Evolutionary conservation across 2,113 vertebrate genomes (phyloP).

Genomic region (Melanerpes formicivorus): DNA sequence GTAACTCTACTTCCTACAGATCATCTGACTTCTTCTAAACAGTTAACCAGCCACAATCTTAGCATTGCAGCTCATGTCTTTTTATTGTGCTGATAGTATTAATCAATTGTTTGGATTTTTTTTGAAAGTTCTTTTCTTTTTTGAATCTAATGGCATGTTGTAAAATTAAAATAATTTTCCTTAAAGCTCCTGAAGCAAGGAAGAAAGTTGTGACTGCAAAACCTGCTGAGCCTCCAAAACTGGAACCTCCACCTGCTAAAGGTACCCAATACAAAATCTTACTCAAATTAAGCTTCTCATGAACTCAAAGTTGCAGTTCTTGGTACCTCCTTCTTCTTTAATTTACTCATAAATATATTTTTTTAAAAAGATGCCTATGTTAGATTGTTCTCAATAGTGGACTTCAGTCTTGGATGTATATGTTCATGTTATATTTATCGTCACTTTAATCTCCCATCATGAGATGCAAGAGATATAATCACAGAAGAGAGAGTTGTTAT

Average conservation of each 20-base stretch:
- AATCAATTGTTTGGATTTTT: background rate
- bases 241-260: constrained; percentile 77
- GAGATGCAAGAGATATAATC: background rate
- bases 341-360: background rate
- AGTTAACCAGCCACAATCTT: background rate
- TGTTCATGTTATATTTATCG: background rate
- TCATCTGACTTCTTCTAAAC: background rate
- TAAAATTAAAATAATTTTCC: constrained; percentile 72
- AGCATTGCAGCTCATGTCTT: background rate
- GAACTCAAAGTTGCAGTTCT: background rate
- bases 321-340: background rate
- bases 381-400: background rate
- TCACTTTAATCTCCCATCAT: background rate
- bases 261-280: constrained; percentile 64
- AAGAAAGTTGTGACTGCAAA: constrained; percentile 75
- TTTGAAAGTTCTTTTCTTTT: background rate
- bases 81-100: constrained; percentile 13
- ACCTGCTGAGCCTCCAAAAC: constrained; percentile 68
- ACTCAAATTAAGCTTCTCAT: background rate
- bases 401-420: background rate
- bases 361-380: background rate
- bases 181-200: constrained; percentile 76
- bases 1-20: background rate
- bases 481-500: background rate
- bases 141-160: background rate